Evolutionary conservation across 1,140 invertebrate species (phyloP).

Genomic region (Ceratosolen fusciceps): DNA sequence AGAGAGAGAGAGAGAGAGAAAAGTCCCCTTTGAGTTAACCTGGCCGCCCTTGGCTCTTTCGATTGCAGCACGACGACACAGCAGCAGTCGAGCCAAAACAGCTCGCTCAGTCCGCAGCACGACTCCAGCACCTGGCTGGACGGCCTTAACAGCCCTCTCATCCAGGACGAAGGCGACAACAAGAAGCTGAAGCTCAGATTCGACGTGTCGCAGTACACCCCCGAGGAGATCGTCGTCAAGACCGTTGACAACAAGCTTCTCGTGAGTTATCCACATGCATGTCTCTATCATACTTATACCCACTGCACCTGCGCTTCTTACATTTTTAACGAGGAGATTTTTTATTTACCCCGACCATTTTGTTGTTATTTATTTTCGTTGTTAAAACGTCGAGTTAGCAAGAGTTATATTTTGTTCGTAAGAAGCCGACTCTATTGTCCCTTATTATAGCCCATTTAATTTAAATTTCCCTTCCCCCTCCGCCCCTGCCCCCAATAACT

Average conservation of each 20-base stretch:
- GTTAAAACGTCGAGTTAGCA: no score
- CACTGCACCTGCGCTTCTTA: no score
- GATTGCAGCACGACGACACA: constrained; percentile 69
- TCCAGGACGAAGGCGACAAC: constrained; percentile 90
- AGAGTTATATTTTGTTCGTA: no score
- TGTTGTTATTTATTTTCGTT: no score
- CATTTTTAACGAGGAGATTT: no score
- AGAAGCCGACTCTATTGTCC: no score
- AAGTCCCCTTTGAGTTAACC: neutral
- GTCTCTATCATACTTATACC: no score
- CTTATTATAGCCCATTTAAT: no score
- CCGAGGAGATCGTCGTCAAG: constrained; percentile 96
- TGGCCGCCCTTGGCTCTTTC: neutral
- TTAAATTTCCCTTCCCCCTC: no score
- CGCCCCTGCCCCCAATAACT: no score
- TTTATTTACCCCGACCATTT: no score
- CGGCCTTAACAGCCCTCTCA: constrained; percentile 91
- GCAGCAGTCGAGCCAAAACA: constrained; percentile 64
- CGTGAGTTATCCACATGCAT: constrained; percentile 75
- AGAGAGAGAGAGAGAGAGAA: no score
- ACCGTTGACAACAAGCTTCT: constrained; percentile 96
- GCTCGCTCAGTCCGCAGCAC: constrained; percentile 68
- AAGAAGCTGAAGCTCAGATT: constrained; percentile 92
- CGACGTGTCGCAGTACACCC: constrained; percentile 94
- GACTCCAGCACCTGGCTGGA: constrained; percentile 79